phyloP scores from a whole-genome alignment of 2,888 invertebrate genomes.

The Norana najaformis region DNA sequence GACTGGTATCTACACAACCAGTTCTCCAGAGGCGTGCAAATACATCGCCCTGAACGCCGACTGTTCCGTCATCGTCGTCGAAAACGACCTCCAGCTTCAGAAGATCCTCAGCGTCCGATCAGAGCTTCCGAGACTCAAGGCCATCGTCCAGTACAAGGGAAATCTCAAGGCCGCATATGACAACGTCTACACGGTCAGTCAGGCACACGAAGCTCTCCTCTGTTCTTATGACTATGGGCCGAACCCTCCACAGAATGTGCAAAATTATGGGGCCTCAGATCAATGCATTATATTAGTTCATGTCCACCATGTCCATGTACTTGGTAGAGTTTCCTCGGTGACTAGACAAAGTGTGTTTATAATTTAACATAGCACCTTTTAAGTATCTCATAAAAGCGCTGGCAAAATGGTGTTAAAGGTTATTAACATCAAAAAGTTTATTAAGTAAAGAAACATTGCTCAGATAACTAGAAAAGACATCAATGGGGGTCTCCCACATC shows the following conservation, averaged over 20 bases:
- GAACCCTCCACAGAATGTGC: background rate
- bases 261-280: no score
- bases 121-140: slow-evolving; percentile 69
- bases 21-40: slow-evolving; percentile 81
- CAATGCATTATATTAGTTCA: no score
- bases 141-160: slow-evolving; percentile 71
- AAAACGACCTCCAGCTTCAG: slow-evolving; percentile 82
- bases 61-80: slow-evolving; percentile 84
- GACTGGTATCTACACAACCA: slow-evolving; percentile 88
- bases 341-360: no score
- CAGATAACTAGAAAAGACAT: no score
- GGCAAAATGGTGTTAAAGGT: no score
- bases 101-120: slow-evolving; percentile 71
- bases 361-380: no score
- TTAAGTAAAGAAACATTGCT: no score
- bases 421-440: no score
- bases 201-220: background rate
- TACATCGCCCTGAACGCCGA: slow-evolving; percentile 76
- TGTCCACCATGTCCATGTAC: no score
- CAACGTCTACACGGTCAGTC: slow-evolving; percentile 51
- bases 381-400: no score
- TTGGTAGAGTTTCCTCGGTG: no score
- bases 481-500: no score
- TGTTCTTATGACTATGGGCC: background rate
- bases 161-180: slow-evolving; percentile 59